Evolutionary conservation across 2,888 invertebrate genomes (phyloP), one percentile per base, ranked within the genome.

Genomic region (Leptinotarsa juncta): DNA sequence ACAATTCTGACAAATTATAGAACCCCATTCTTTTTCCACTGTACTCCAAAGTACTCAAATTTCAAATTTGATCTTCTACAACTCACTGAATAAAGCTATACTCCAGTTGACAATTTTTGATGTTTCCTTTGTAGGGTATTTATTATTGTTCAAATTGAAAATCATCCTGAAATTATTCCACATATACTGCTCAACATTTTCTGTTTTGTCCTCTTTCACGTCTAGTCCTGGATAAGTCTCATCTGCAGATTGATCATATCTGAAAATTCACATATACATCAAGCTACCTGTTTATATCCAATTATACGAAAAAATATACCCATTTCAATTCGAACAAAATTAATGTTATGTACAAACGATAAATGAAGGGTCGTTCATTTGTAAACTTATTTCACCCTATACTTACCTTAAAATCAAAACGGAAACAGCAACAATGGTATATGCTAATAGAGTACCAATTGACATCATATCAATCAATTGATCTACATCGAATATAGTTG

Each of bases 381-480:
- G 42, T 42, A 42, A 42, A 42, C 12, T 42, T 42, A 42, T 10
- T 42, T 57, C 53, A 60, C 23, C 15, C 15, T 65, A 32, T 12
- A 71, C 20, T 53, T 16, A 97, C 91, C 97, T 93, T 50, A 97
- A 90, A 70, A 98, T 92, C 12, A 97, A 90, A 2, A 98, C 96
- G 82, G 96, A 95, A 73, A 96, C 92, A 1, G 97, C 96, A 1
- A 98, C 97, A 79, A 97, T 96, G 3, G 96, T 95, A 86, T 97
- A 97, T 0, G 97, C 97, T 70, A 96, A 89, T 1, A 97, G 89
- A 0, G 96, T 96, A 15, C 96, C 96, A 82, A 98, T 97, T 12
- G 97, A 97, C 96, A 98, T 97, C 94, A 98, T 97, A 84, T 98
- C 96, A 77, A 98, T 97, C 73, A 98, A 89, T 85, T 97, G 97